Evolutionary conservation across 2,888 invertebrate genomes (phyloP).

Genomic region (Pristionchus japonicus): DNA sequence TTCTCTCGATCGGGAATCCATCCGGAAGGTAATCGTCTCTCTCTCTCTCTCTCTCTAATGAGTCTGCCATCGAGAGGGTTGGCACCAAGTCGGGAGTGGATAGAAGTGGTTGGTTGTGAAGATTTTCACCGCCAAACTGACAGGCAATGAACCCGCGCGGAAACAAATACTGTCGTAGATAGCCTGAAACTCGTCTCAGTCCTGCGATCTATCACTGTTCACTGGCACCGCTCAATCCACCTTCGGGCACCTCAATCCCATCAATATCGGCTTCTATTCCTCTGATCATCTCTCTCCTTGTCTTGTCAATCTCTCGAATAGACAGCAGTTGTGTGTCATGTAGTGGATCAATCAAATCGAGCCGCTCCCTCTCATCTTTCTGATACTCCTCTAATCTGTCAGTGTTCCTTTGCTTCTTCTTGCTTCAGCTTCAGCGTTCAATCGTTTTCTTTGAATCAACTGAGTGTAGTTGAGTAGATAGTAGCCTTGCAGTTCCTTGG

Average conservation of each 20-base stretch:
- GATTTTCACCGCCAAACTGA: not conserved
- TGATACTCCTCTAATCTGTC: not conserved
- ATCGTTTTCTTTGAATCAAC: no score
- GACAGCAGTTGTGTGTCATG: conserved; percentile 26
- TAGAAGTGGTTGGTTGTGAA: not conserved
- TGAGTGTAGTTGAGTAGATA: no score
- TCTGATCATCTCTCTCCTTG: not conserved
- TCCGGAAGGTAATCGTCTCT: conserved; percentile 15
- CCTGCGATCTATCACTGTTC: no score
- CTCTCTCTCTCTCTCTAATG: not conserved
- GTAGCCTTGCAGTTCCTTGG: no score
- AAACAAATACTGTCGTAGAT: not conserved
- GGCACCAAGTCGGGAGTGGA: not conserved
- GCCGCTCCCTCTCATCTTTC: not conserved
- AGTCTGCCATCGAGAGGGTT: not conserved
- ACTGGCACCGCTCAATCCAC: not conserved
- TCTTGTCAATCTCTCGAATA: not conserved
- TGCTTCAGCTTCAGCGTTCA: no score
- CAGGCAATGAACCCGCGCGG: not conserved
- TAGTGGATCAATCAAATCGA: conserved; percentile 21
- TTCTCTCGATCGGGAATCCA: conserved; percentile 6
- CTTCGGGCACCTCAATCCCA: not conserved
- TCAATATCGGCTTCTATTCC: not conserved
- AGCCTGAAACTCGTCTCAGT: not conserved
- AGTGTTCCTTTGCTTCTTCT: not conserved